Percentiles rank a stretch among this genome's conserved stretches.
Evolutionary conservation across 2,113 vertebrate genomes (phyloP).

Genomic region (Vidua macroura): DNA sequence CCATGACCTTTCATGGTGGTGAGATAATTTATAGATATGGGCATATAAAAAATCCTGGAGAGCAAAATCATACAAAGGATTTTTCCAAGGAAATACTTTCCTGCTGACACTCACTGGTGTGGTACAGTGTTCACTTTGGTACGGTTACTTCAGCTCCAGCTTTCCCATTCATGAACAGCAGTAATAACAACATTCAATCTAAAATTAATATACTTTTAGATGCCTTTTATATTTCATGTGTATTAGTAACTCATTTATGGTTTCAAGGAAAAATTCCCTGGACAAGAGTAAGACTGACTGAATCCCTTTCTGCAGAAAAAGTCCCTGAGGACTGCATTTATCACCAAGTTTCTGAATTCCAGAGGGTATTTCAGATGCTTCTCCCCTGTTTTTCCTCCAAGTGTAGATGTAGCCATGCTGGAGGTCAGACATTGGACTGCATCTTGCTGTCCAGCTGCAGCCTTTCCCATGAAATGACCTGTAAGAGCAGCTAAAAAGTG

Average conservation of each 20-base stretch:
- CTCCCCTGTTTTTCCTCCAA: neutral
- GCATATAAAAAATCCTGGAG: neutral
- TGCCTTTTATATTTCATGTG: neutral
- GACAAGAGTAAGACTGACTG: neutral
- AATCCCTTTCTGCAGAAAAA: neutral
- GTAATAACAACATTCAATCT: neutral
- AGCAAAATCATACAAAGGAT: neutral
- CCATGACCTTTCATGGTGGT: neutral
- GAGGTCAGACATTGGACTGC: neutral
- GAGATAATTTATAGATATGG: neutral
- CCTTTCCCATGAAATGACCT: neutral
- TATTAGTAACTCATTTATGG: neutral
- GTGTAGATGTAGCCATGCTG: neutral
- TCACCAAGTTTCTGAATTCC: neutral
- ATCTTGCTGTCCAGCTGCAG: neutral
- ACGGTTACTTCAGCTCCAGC: neutral
- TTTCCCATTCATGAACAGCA: neutral
- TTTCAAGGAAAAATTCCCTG: neutral
- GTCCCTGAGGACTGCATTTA: neutral
- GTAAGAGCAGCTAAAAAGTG: neutral
- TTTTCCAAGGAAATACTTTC: neutral
- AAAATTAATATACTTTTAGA: neutral
- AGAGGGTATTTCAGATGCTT: neutral
- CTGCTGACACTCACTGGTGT: neutral
- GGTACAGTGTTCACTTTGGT: neutral